Percentiles rank a stretch among this genome's conserved stretches.
These are phyloP conservation scores for Arctopsyche grandis DNA, from an alignment of 1,140 invertebrate species.

Conservation along the genomic window DNA sequence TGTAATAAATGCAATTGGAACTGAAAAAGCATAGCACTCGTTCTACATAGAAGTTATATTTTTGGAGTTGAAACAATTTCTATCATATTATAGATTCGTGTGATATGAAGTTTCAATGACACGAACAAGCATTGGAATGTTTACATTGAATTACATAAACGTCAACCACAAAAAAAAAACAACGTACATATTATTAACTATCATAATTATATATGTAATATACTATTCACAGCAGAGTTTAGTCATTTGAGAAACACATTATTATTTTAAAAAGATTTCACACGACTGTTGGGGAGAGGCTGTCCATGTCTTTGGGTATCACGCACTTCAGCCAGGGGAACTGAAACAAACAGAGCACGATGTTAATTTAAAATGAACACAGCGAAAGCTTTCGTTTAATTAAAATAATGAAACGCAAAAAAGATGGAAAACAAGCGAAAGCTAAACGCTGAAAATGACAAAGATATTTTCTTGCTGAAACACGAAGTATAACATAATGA, in stretches of 20 bases:
- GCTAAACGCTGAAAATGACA: not conserved
- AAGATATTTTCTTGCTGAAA: no score
- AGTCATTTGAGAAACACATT: not conserved
- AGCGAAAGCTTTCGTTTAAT: not conserved
- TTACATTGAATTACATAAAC: not conserved
- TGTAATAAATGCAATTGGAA: no score
- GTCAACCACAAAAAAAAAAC: no score
- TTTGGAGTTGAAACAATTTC: not conserved
- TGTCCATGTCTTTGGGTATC: not conserved
- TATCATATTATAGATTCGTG: slow-evolving; percentile 3
- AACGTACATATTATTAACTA: no score
- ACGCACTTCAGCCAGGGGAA: slow-evolving; percentile 9
- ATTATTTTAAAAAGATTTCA: not conserved
- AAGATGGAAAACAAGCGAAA: not conserved
- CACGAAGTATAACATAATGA: not conserved
- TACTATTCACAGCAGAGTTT: slow-evolving; percentile 20
- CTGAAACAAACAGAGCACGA: not conserved
- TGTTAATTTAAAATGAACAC: not conserved
- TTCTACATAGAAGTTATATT: no score
- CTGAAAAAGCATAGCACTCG: no score
- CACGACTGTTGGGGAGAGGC: not conserved
- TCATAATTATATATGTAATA: not conserved
- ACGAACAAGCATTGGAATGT: slow-evolving; percentile 2
- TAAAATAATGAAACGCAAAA: not conserved
- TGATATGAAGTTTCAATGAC: not conserved